A percentile compares a stretch with the other conserved stretches of the same genome.
Conservation (phyloP, 2,888 invertebrate species). For the Pristionchus mayeri region DNA sequence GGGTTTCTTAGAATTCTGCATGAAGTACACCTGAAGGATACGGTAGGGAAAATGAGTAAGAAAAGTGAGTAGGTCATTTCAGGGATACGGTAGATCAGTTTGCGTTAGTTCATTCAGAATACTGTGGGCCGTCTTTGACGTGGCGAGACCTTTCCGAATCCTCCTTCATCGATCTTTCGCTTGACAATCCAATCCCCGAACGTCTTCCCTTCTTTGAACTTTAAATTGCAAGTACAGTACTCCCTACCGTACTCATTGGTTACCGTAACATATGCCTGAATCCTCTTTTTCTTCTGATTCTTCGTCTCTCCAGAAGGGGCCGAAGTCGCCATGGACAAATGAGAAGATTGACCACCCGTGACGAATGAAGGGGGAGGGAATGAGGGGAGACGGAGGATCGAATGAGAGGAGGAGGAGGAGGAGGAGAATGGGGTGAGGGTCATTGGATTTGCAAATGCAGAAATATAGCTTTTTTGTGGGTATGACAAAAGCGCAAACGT, state of each 20-base stretch:
- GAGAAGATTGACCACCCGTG: not conserved
- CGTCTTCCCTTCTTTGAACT: conserved; percentile 1
- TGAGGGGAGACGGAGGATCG: not conserved
- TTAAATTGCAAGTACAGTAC: not conserved
- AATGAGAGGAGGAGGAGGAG: not conserved
- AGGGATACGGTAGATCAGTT: not conserved
- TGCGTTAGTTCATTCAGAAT: not conserved
- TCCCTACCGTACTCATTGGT: not conserved
- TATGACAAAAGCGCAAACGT: too few relatives aligned
- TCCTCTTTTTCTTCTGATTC: conserved; percentile 3
- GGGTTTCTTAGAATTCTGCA: conserved; percentile 38
- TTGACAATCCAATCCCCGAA: conserved; percentile 66
- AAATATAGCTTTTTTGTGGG: too few relatives aligned
- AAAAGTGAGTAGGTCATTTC: too few relatives aligned
- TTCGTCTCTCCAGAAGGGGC: not conserved
- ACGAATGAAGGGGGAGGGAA: not conserved
- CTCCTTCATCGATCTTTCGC: conserved; percentile 68
- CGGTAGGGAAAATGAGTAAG: not conserved
- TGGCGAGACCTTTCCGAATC: conserved; percentile 66
- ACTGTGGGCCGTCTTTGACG: not conserved
- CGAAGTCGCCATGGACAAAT: not conserved
- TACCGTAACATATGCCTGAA: conserved; percentile 3
- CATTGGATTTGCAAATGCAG: too few relatives aligned
- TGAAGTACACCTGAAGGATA: conserved; percentile 48
- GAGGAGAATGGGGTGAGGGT: not conserved